Conservation (phyloP, 1,140 invertebrate species). For the Pseudomyrmex pallidus region DNA sequence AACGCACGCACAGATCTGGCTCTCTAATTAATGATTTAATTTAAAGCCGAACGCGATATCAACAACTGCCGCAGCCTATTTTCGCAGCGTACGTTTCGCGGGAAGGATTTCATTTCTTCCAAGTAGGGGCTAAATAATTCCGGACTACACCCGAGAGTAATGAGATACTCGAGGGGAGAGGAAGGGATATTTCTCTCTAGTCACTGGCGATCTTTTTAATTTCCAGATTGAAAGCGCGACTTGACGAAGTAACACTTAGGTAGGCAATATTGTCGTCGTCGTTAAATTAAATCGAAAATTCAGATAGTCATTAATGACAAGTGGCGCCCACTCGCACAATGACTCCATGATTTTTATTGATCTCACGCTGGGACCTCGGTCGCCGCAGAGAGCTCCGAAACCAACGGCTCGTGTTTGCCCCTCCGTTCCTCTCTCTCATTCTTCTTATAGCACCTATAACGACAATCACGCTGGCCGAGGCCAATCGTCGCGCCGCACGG, state of each 20-base stretch:
- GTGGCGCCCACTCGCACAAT: slow-evolving; percentile 83
- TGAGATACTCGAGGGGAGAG: too few relatives aligned
- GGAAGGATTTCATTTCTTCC: too few relatives aligned
- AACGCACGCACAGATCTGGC: slow-evolving; percentile 6
- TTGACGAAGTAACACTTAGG: slow-evolving; percentile 60
- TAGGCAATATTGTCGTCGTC: slow-evolving; percentile 79
- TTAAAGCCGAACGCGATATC: slow-evolving; percentile 33
- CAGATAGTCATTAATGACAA: slow-evolving; percentile 84
- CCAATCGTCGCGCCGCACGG: slow-evolving; percentile 52
- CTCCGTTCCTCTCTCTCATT: not conserved
- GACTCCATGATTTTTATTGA: slow-evolving; percentile 83
- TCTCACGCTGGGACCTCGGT: slow-evolving; percentile 74
- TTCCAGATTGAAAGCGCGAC: not conserved
- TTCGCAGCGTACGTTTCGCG: too few relatives aligned
- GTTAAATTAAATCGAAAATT: slow-evolving; percentile 83
- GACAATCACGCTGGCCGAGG: slow-evolving; percentile 68
- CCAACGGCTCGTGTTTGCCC: too few relatives aligned
- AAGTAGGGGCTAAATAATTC: not conserved
- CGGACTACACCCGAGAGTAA: too few relatives aligned
- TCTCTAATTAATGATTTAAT: slow-evolving; percentile 54
- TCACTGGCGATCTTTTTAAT: slow-evolving; percentile 25
- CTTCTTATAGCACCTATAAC: slow-evolving; percentile 66
- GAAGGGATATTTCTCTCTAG: not conserved
- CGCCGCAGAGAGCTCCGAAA: not conserved
- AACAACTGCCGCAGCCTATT: not conserved